Percentiles rank a stretch among this genome's conserved stretches.
phyloP scores from a whole-genome alignment of 2,888 invertebrate genomes.

The Camponotus fellah region DNA sequence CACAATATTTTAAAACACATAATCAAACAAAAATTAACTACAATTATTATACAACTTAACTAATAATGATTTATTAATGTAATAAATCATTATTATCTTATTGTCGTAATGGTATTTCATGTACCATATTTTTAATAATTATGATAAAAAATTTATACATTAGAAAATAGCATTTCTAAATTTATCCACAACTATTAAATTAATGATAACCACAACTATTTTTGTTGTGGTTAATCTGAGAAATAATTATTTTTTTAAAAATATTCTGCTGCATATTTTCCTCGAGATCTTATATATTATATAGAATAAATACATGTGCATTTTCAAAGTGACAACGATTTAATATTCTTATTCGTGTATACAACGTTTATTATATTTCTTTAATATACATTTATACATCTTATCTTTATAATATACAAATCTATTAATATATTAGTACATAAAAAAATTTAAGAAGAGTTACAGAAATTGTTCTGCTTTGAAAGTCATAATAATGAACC shows the following conservation, averaged over 20 bases:
- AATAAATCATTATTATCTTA: slow-evolving; percentile 16
- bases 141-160: slow-evolving; percentile 15
- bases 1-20: background rate
- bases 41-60: background rate
- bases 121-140: background rate
- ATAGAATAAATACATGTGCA: slow-evolving; percentile 14
- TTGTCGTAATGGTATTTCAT: background rate
- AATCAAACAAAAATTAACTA: slow-evolving; percentile 4
- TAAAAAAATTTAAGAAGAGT: slow-evolving; percentile 6
- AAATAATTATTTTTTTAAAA: background rate
- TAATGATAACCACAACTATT: background rate
- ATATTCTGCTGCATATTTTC: slow-evolving; percentile 13
- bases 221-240: background rate
- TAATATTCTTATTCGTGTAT: background rate
- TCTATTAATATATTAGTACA: background rate
- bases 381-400: background rate
- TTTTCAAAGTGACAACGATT: slow-evolving; percentile 34
- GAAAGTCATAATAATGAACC: slow-evolving; percentile 23
- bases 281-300: background rate
- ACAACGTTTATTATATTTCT: slow-evolving; percentile 2
- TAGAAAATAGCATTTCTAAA: slow-evolving; percentile 6
- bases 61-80: background rate
- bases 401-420: background rate
- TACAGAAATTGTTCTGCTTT: background rate
- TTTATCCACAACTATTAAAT: slow-evolving; percentile 1